A percentile compares a stretch with the other conserved stretches of the same genome.
These are phyloP conservation scores for Eulacestoma nigropectus DNA, from an alignment of 2,113 vertebrate genomes.

Conservation along the genomic window DNA sequence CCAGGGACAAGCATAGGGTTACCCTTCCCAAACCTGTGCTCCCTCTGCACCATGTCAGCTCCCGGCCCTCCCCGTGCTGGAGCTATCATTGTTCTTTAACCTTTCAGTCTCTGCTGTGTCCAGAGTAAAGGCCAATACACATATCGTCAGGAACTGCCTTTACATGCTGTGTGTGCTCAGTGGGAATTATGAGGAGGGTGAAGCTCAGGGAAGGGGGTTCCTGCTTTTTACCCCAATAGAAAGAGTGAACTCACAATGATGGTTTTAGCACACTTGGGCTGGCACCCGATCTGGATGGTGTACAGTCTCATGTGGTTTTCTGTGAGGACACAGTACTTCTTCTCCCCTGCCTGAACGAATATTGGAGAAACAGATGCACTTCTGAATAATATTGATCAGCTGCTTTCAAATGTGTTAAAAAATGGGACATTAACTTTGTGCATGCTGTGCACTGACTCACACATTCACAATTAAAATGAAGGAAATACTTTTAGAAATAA, in stretches of 20 bases:
- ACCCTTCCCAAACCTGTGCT: background rate
- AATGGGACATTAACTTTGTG: background rate
- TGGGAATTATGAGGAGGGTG: rapidly evolving
- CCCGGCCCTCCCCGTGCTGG: background rate
- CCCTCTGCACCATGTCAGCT: background rate
- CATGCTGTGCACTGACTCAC: background rate
- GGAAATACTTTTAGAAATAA: background rate
- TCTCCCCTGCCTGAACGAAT: conserved; percentile 55
- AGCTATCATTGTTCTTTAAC: background rate
- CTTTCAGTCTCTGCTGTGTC: background rate
- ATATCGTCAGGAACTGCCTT: background rate
- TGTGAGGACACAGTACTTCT: conserved; percentile 68
- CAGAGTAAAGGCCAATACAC: background rate
- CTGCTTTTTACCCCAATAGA: background rate
- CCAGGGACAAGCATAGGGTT: background rate
- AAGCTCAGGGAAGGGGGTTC: background rate
- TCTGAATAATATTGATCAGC: background rate
- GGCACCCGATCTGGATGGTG: conserved; percentile 75
- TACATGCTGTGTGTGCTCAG: rapidly evolving
- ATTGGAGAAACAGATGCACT: background rate
- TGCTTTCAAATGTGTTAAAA: background rate
- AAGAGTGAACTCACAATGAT: conserved; percentile 69
- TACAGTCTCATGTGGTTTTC: conserved; percentile 48
- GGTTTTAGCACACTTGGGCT: conserved; percentile 64
- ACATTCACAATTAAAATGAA: background rate